These are phyloP conservation scores for Lipotes vexillifer DNA, from an alignment of 2,113 vertebrate genomes.

Conservation along the genomic window DNA sequence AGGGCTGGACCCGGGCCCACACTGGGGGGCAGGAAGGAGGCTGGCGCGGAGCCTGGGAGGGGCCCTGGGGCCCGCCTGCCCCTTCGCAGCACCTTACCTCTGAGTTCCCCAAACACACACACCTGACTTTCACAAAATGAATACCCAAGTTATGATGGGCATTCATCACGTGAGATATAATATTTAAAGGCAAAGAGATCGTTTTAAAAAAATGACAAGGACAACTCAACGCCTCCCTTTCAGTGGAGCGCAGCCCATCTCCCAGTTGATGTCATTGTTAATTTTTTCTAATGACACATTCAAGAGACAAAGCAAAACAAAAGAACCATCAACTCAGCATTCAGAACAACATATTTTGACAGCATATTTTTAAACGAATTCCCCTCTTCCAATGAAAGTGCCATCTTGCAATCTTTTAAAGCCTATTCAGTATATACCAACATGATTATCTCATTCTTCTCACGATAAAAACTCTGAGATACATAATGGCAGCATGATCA, in stretches of 20 bases:
- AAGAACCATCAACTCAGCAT: slow-evolving; percentile 75
- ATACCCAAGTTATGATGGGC: accelerated
- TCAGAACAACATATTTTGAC: slow-evolving; percentile 69
- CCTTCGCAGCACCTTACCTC: accelerated
- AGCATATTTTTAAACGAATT: slow-evolving; percentile 70
- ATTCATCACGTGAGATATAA: accelerated
- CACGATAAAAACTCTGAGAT: slow-evolving; percentile 47
- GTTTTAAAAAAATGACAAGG: background rate
- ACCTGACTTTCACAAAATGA: background rate
- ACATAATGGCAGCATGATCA: slow-evolving; percentile 67
- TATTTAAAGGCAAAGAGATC: background rate
- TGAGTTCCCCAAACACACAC: accelerated
- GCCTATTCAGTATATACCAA: slow-evolving; percentile 72
- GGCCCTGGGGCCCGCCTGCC: accelerated
- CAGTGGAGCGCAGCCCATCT: background rate
- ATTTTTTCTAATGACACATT: slow-evolving; percentile 75
- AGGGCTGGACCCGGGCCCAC: accelerated
- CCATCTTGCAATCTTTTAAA: slow-evolving; percentile 70
- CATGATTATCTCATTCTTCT: slow-evolving; percentile 78
- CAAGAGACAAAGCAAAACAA: slow-evolving; percentile 76
- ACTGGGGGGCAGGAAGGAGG: background rate
- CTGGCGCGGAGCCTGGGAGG: accelerated
- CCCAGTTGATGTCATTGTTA: slow-evolving; percentile 52
- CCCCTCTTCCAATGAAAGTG: slow-evolving; percentile 71
- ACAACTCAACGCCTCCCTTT: background rate